Base-by-base conservation (phyloP, 2,113 vertebrate species). In the Vireo altiloquus region DNA sequence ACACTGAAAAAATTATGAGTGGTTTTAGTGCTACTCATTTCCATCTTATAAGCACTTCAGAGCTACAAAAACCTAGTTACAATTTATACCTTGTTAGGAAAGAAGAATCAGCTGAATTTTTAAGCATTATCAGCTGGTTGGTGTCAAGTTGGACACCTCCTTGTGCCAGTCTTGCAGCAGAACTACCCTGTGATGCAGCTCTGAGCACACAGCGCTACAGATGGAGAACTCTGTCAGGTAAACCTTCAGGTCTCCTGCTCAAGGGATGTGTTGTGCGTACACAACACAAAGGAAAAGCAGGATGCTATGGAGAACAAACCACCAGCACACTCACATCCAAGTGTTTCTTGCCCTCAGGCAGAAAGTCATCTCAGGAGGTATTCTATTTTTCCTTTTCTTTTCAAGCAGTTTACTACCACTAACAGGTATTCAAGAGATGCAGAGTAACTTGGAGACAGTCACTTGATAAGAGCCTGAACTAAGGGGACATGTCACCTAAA, bases 401-500 rank as follows among this genome's bases (percentile, higher is more conserved):
- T 35, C 81, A 47, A 66, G 47, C 19, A 56, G 15, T 37, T 77
- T 39, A 24, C 11, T 57, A 39, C 21, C 35, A 63, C 39, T 54
- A 75, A 14, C 33, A 71, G 14, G 14, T 47, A 60, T 52, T 60
- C 23, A 59, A 65, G 74, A 60, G 53, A 74, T 27, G 13, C 11
- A 64, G 49, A 79, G 9, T 31, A 59, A 75, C 60, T 20, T 52
- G 33, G 30, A 82, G 44, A 37, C 4, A n/a, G 56, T 13, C 50
- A 13, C 17, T 78, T 35, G 39, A 2, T 39, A 74, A 59, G 40
- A 35, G 16, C 44, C 9, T 57, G 25, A 80, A 56, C 11, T 30
- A 50, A 50, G 15, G 23, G 44, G 37, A 40, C 18, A 2, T 0
- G 9, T 2, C 1, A 3, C 23, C 50, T 65, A 10, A 50, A 33